Base-by-base conservation (phyloP, 2,113 vertebrate species). In the Notothenia coriiceps region DNA sequence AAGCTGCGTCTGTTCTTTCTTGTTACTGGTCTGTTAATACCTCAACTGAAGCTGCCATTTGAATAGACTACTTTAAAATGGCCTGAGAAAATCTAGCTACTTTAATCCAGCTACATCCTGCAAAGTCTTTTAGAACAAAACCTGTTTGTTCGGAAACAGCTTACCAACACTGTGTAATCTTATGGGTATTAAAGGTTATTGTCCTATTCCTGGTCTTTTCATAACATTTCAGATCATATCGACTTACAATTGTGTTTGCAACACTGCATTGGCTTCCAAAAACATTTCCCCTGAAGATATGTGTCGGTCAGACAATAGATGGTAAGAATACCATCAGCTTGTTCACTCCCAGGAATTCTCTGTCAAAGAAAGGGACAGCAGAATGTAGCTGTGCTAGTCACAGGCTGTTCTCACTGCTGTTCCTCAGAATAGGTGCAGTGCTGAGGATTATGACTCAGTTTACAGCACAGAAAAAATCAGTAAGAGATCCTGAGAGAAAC, bases 381-480 rank as follows among this genome's bases (percentile, higher is more conserved):
- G 60, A 86, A 87, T 81, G 77, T 74, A 73, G 79, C 63, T 75
- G 56, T 81, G 76, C 80, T 74, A 69, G 82, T 86, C 75, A 79
- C 72, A 59, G 5, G 56, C 56, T 73, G 82, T 84, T 80, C 73
- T 66, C 17, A 3, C 73, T 71, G 56, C 33, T 70, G 29, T 64
- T 75, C 40, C 73, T 80, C 52, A 82, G 78, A 89, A 79, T 56
- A 80, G 69, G 70, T 54, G 5, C 35, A 40, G 74, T 50, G 33
- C 25, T 18, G 15, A 65, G 59, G 61, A 88, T 84, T 79, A 67
- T 33, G 72, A 80, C 56, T 88, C 82, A 89, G 77, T 77, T 91
- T 88, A 90, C 77, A 76, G 57, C 25, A 60, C 15, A 20, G 35
- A 65, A 69, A 69, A 67, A 78, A 78, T 43, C 46, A n/a, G 49